A percentile compares a stretch with the other conserved stretches of the same genome.
Conservation (phyloP, 2,888 invertebrate genomes). For the Platycnemis pennipes region DNA sequence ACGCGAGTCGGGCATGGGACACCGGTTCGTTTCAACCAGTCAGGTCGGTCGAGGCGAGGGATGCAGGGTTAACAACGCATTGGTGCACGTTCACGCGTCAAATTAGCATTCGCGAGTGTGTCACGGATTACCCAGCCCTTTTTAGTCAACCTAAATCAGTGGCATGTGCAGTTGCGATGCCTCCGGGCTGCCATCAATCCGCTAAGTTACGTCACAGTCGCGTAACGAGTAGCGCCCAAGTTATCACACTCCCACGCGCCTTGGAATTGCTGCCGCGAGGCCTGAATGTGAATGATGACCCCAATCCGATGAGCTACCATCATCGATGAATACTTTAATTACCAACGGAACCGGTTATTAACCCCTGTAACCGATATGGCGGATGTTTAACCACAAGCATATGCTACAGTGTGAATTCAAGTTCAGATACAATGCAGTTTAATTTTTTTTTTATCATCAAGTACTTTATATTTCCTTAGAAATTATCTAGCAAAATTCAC, state of each 20-base stretch:
- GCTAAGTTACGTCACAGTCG: background rate
- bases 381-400: no score
- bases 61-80: background rate
- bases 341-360: no score
- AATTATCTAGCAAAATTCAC: no score
- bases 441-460: no score
- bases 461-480: no score
- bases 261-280: background rate
- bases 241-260: background rate
- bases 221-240: background rate
- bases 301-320: background rate
- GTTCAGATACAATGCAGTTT: no score
- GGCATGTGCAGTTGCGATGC: background rate
- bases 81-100: background rate
- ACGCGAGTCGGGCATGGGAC: background rate
- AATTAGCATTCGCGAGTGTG: constrained; percentile 5
- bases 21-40: background rate
- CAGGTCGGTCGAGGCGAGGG: background rate
- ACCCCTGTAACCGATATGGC: no score
- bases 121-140: background rate
- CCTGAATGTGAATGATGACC: background rate
- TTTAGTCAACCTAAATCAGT: background rate
- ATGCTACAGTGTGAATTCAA: no score
- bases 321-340: no score
- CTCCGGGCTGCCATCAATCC: background rate